A percentile compares a stretch with the other conserved stretches of the same genome.
Conservation (phyloP, 2,797 vertebrate species). For the Cynopterus sphinx region DNA sequence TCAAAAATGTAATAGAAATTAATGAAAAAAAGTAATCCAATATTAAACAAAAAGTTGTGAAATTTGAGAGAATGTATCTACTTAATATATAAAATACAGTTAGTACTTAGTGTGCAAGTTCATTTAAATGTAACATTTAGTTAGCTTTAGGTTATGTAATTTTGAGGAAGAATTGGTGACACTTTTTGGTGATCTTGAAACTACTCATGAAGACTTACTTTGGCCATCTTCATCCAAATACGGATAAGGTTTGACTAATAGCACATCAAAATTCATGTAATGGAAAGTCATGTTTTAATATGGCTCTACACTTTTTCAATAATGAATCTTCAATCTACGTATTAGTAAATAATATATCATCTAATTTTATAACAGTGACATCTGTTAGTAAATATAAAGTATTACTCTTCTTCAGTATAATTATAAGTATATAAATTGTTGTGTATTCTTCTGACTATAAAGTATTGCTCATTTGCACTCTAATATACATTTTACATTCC, state of each 20-base stretch:
- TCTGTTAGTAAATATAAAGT: not conserved
- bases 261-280: not conserved
- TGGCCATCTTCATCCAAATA: not conserved
- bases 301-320: not conserved
- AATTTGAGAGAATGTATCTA: not conserved
- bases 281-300: not conserved
- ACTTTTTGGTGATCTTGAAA: not conserved
- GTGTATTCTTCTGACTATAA: not conserved
- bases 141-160: not conserved
- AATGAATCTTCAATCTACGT: not conserved
- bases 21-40: not conserved
- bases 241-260: not conserved
- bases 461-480: not conserved
- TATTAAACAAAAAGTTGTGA: not conserved
- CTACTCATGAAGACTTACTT: not conserved
- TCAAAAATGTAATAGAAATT: not conserved
- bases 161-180: not conserved
- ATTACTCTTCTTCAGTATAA: not conserved
- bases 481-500: not conserved
- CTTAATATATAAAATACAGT: not conserved
- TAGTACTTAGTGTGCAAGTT: not conserved
- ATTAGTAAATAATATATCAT: not conserved
- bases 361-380: not conserved
- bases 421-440: not conserved
- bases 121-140: not conserved